Evolutionary conservation across 2,888 invertebrate species (phyloP).

Genomic region (Drosophila recens): DNA sequence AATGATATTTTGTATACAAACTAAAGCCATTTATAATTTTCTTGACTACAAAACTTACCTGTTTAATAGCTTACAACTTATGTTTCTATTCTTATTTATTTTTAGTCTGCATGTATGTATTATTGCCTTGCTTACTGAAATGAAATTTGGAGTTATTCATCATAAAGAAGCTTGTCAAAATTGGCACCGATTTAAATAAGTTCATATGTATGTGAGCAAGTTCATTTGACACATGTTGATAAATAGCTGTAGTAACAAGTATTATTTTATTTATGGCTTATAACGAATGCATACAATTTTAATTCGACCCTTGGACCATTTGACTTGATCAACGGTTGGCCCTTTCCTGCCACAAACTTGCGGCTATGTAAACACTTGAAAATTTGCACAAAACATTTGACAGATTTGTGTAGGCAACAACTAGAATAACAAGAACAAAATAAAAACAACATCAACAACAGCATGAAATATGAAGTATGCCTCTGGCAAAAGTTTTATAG

Average conservation of each 20-base stretch:
- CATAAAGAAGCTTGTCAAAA: background rate
- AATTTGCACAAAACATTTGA: constrained; percentile 66
- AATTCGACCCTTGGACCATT: constrained; percentile 28
- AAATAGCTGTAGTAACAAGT: background rate
- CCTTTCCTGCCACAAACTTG: constrained; percentile 52
- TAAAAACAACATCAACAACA: constrained; percentile 2
- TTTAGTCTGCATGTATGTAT: too few species aligned
- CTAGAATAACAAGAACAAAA: constrained; percentile 28
- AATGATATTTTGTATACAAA: too few species aligned
- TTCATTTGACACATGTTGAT: constrained; percentile 9
- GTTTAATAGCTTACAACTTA: too few species aligned
- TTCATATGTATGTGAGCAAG: background rate
- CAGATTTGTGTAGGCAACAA: constrained; percentile 61
- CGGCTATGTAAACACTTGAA: constrained; percentile 62
- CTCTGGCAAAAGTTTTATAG: constrained; percentile 44
- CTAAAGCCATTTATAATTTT: too few species aligned
- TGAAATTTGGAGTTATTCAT: background rate
- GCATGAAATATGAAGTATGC: constrained; percentile 26
- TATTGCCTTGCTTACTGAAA: too few species aligned
- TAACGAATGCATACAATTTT: constrained; percentile 42
- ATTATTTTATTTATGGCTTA: constrained; percentile 41
- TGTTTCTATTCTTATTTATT: too few species aligned
- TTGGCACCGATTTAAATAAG: background rate
- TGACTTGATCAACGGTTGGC: constrained; percentile 43
- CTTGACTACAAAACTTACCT: too few species aligned